These are phyloP conservation scores for Coregonus sp. DNA, from an alignment of 2,797 vertebrate genomes.

Conservation along the genomic window DNA sequence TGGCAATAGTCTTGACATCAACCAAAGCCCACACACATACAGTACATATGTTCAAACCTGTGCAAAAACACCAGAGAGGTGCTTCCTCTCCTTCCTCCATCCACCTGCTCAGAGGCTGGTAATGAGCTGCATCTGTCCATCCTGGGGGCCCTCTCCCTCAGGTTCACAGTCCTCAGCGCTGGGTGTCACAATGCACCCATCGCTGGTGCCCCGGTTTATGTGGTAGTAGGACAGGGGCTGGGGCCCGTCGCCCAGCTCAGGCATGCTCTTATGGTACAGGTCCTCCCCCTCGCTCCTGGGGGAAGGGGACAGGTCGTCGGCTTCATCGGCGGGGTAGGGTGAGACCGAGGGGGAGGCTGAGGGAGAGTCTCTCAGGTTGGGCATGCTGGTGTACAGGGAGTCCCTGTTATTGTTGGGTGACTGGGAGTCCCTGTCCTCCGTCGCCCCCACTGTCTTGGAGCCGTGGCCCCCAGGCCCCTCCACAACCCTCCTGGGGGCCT, in stretches of 20 bases:
- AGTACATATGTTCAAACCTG: slow-evolving; percentile 57
- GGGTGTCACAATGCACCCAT: slow-evolving; percentile 89
- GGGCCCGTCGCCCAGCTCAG: slow-evolving; percentile 88
- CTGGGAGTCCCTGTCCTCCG: slow-evolving; percentile 79
- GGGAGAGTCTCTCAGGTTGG: slow-evolving; percentile 96
- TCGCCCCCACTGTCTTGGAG: slow-evolving; percentile 81
- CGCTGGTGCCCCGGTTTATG: slow-evolving; percentile 90
- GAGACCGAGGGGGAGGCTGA: slow-evolving; percentile 87
- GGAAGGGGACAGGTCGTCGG: slow-evolving; percentile 85
- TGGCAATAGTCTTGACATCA: slow-evolving; percentile 56
- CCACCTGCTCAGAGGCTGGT: slow-evolving; percentile 89
- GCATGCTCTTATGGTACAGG: slow-evolving; percentile 95
- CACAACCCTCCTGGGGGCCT: slow-evolving; percentile 56
- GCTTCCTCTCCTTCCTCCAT: background rate
- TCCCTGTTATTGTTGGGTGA: slow-evolving; percentile 91
- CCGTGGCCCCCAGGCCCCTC: slow-evolving; percentile 79
- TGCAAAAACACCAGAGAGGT: slow-evolving; percentile 59
- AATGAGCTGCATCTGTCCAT: slow-evolving; percentile 99
- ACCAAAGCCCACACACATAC: slow-evolving; percentile 39
- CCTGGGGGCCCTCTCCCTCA: slow-evolving; percentile 84
- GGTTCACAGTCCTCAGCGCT: slow-evolving; percentile 85
- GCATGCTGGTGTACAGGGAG: slow-evolving; percentile 99
- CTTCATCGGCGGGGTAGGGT: slow-evolving; percentile 80
- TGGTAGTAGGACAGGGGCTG: slow-evolving; percentile 95
- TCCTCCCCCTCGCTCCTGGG: slow-evolving; percentile 89